These are phyloP conservation scores for Melitaea cinxia DNA, from an alignment of 1,140 invertebrate genomes.

Conservation along the genomic window DNA sequence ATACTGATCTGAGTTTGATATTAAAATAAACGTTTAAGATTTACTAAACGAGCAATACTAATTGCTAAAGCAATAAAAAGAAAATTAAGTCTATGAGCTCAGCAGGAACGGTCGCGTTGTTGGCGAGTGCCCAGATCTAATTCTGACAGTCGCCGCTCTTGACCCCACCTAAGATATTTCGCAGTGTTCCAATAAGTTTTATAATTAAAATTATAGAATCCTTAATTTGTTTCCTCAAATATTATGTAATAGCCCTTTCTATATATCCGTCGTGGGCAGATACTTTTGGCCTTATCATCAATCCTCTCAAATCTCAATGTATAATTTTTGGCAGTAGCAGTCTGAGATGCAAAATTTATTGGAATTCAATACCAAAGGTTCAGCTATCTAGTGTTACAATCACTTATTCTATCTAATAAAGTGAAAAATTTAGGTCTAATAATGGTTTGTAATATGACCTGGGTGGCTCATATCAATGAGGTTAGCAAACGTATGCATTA, in stretches of 20 bases:
- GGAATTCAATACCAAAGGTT: too few relatives aligned
- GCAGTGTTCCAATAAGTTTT: slow-evolving; percentile 56
- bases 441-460: too few relatives aligned
- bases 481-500: too few relatives aligned
- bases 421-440: too few relatives aligned
- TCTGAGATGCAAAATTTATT: too few relatives aligned
- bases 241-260: neutral
- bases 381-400: too few relatives aligned
- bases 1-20: too few relatives aligned
- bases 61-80: slow-evolving; percentile 29
- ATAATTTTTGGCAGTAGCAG: too few relatives aligned
- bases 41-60: slow-evolving; percentile 23
- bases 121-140: slow-evolving; percentile 73
- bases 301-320: too few relatives aligned
- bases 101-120: slow-evolving; percentile 42
- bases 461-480: too few relatives aligned
- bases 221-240: slow-evolving; percentile 1
- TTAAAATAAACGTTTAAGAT: slow-evolving; percentile 11
- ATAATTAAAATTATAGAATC: slow-evolving; percentile 29
- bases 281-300: too few relatives aligned
- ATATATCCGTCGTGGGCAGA: neutral
- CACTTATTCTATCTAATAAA: too few relatives aligned
- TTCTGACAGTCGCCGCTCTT: slow-evolving; percentile 68
- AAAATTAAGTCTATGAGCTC: slow-evolving; percentile 32
- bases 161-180: slow-evolving; percentile 67